These are phyloP conservation scores for Cyprinodon diabolis DNA, from an alignment of 2,797 vertebrate species.

Conservation along the genomic window DNA sequence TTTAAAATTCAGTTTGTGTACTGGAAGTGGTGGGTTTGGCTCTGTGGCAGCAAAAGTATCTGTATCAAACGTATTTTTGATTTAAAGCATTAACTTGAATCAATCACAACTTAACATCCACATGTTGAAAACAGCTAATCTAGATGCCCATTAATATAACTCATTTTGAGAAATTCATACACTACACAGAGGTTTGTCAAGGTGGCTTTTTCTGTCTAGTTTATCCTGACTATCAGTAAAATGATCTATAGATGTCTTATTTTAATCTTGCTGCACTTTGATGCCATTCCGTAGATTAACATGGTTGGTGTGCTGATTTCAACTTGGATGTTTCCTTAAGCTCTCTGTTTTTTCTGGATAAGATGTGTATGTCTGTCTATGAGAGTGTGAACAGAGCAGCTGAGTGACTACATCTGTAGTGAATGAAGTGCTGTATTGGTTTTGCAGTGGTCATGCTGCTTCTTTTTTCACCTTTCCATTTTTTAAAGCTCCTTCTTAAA, in stretches of 20 bases:
- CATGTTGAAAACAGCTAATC: not conserved
- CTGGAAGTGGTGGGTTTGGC: not conserved
- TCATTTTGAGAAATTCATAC: not conserved
- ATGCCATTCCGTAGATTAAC: not conserved
- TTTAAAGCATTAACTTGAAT: too few relatives aligned
- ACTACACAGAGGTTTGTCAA: not conserved
- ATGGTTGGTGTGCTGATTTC: not conserved
- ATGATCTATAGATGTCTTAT: not conserved
- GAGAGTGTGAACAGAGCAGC: not conserved
- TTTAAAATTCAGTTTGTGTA: not conserved
- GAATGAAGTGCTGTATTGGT: constrained; percentile 32
- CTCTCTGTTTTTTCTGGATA: constrained; percentile 9
- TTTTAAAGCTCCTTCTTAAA: constrained; percentile 11
- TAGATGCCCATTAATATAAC: not conserved
- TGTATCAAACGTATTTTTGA: too few relatives aligned
- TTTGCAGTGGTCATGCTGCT: constrained; percentile 15
- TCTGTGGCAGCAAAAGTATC: not conserved
- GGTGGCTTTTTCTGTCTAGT: not conserved
- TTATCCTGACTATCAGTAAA: not conserved
- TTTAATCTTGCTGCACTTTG: not conserved
- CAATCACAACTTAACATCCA: too few relatives aligned
- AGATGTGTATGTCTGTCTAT: not conserved
- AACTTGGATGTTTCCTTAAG: not conserved
- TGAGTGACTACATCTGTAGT: constrained; percentile 39
- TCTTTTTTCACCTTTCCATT: constrained; percentile 7